Conservation (phyloP, 2,113 vertebrate genomes). For the Aptenodytes forsteri region DNA sequence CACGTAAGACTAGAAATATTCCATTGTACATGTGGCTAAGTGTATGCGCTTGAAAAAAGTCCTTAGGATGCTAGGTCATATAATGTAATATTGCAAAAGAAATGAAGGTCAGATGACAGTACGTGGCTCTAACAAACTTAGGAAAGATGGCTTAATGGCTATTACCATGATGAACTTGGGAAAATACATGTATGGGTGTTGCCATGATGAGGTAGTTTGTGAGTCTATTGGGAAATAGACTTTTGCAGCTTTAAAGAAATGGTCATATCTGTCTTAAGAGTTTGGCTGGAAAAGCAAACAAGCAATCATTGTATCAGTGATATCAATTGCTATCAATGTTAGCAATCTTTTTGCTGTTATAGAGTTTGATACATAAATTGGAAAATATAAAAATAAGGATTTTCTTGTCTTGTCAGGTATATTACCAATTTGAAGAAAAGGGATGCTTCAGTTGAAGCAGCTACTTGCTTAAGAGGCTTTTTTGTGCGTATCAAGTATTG, state of each 20-base stretch:
- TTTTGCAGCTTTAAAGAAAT: neutral
- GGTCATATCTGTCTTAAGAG: fast-evolving
- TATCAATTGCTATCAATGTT: neutral
- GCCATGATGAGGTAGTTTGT: neutral
- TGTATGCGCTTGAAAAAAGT: too few species aligned
- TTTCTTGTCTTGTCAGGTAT: neutral
- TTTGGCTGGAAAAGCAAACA: neutral
- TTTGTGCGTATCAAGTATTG: neutral
- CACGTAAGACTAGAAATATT: fast-evolving
- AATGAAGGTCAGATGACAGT: neutral
- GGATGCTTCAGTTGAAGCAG: neutral
- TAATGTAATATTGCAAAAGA: neutral
- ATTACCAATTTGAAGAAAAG: neutral
- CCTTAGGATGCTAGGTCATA: neutral
- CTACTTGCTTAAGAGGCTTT: neutral
- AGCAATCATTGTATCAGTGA: neutral
- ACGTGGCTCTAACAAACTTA: fast-evolving
- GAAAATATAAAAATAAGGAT: neutral
- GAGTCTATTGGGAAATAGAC: neutral
- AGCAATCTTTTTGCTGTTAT: neutral
- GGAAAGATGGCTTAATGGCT: neutral
- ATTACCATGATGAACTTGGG: neutral
- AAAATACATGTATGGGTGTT: neutral
- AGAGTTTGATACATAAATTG: neutral
- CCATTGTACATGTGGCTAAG: fast-evolving